A percentile compares a stretch with the other conserved stretches of the same genome.
Conservation (phyloP, 2,113 vertebrate genomes). For the Puma concolor region DNA sequence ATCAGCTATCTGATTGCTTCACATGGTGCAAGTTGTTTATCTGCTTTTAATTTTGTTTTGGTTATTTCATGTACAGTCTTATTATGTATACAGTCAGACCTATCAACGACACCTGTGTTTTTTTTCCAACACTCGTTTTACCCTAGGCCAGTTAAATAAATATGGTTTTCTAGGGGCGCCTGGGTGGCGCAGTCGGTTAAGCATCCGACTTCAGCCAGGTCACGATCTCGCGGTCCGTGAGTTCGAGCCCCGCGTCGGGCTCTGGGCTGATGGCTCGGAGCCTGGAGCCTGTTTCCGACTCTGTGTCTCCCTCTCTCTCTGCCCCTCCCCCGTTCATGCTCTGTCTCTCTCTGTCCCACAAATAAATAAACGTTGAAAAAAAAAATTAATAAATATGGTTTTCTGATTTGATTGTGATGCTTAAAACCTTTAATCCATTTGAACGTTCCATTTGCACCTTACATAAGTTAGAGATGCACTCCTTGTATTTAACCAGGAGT, state of each 20-base stretch:
- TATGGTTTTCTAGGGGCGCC: not conserved
- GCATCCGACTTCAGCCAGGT: too few species aligned
- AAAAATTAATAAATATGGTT: not conserved
- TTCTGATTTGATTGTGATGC: not conserved
- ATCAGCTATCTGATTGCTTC: not conserved
- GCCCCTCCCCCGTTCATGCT: too few species aligned
- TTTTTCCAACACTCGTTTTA: not conserved
- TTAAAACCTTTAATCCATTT: not conserved
- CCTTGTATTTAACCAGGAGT: not conserved
- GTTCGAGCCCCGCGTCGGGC: too few species aligned
- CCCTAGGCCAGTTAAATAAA: not conserved
- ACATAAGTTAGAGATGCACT: not conserved
- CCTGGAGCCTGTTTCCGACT: too few species aligned
- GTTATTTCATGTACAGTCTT: not conserved
- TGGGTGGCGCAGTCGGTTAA: too few species aligned
- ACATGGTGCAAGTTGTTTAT: not conserved
- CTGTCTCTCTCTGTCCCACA: too few species aligned
- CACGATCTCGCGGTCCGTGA: too few species aligned
- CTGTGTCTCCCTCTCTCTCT: too few species aligned
- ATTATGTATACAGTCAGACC: not conserved
- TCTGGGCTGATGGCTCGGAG: too few species aligned
- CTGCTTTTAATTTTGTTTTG: slow-evolving; percentile 15
- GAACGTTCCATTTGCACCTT: not conserved
- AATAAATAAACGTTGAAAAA: too few species aligned
- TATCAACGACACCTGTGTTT: not conserved